A percentile compares a stretch with the other conserved stretches of the same genome.
Evolutionary conservation across 2,113 vertebrate species (phyloP).

Genomic region (Rynchops niger): DNA sequence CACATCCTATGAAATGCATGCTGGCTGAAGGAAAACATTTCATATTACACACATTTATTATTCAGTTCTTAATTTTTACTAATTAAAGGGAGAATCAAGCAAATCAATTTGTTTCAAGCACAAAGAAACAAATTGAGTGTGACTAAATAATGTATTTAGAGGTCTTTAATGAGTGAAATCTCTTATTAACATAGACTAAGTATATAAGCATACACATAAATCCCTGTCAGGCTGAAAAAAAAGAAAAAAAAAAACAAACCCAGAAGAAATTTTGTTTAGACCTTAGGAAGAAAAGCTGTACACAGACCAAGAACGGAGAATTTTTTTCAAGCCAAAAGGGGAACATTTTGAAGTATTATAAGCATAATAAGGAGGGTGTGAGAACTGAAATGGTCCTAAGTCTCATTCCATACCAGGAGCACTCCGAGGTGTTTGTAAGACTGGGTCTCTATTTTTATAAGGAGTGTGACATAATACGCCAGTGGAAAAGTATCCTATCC

Average conservation of each 20-base stretch:
- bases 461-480: neutral
- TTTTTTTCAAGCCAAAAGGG: neutral
- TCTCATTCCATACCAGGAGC: neutral
- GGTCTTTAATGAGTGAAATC: neutral
- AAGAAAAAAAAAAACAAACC: neutral
- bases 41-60: neutral
- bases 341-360: neutral
- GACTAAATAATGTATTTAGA: neutral
- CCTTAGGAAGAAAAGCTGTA: neutral
- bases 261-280: neutral
- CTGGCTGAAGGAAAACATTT: neutral
- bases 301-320: neutral
- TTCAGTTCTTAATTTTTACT: neutral
- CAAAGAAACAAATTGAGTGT: neutral
- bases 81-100: neutral
- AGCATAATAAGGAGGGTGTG: neutral
- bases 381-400: neutral
- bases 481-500: constrained; percentile 8
- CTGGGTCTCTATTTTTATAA: neutral
- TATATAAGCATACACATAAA: neutral
- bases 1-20: neutral
- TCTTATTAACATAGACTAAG: neutral
- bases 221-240: neutral
- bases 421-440: neutral
- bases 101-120: neutral